Evolutionary conservation across 2,888 invertebrate species (phyloP).

Genomic region (Ochropleura plecta): DNA sequence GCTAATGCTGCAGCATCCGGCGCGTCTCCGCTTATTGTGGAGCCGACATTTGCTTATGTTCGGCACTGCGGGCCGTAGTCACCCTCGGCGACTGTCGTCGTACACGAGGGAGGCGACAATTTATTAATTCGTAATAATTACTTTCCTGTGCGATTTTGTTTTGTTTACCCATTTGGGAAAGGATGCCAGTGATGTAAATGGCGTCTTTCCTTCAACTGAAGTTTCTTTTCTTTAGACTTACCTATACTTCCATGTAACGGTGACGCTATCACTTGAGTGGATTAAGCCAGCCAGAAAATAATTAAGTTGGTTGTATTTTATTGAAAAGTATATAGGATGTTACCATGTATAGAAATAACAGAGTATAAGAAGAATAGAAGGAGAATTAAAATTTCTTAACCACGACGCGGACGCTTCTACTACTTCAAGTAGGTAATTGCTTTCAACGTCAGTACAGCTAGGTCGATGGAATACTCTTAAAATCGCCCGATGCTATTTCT

Average conservation of each 20-base stretch:
- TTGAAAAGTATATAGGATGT: neutral
- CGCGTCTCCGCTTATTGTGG: constrained; percentile 81
- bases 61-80: constrained; percentile 42
- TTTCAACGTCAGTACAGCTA: neutral
- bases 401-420: neutral
- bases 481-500: neutral
- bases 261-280: neutral
- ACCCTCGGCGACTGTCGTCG: constrained; percentile 55
- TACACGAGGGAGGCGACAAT: constrained; percentile 78
- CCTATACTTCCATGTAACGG: neutral
- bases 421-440: neutral
- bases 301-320: neutral
- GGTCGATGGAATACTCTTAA: neutral
- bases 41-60: constrained; percentile 78
- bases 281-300: neutral
- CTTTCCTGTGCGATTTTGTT: constrained; percentile 68
- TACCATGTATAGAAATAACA: no score
- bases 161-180: constrained; percentile 56
- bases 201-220: neutral
- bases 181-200: constrained; percentile 23
- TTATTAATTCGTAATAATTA: constrained; percentile 84
- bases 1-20: constrained; percentile 88
- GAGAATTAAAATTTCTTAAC: neutral
- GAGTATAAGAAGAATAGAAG: neutral
- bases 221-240: constrained; percentile 3